Evolutionary conservation across 2,113 vertebrate species (phyloP).

Genomic region (Anolis sagrei): DNA sequence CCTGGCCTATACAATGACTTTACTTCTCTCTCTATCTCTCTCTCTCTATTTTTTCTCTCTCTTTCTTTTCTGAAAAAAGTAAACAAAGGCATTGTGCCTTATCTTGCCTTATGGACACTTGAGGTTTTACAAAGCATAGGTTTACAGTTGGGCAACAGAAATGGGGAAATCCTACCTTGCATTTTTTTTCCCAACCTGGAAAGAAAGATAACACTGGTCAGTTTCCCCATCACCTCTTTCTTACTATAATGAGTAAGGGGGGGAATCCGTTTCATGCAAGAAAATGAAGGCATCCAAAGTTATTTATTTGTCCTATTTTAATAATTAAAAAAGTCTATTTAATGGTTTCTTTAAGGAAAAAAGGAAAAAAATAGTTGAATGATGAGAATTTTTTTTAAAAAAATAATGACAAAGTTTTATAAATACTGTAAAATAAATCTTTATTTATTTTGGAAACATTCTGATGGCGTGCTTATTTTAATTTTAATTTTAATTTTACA

Average conservation of each 20-base stretch:
- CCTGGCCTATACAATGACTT: neutral
- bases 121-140: neutral
- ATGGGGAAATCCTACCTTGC: neutral
- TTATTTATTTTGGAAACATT: conserved; percentile 7
- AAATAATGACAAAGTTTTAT: conserved; percentile 4
- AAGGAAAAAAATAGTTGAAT: neutral
- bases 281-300: neutral
- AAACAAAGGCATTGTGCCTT: neutral
- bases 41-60: neutral
- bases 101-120: neutral
- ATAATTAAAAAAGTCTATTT: conserved; percentile 29
- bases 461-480: neutral
- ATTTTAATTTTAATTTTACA: neutral
- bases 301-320: conserved; percentile 43
- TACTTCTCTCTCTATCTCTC: neutral
- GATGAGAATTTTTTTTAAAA: neutral
- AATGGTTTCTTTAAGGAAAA: neutral
- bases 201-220: neutral
- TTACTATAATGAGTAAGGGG: neutral
- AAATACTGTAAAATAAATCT: conserved; percentile 23
- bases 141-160: conserved; percentile 4
- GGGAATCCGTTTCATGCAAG: neutral
- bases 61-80: neutral
- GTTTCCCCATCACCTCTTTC: neutral
- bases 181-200: neutral